Base-by-base conservation (phyloP, 1,140 invertebrate genomes). In the Plodia interpunctella region DNA sequence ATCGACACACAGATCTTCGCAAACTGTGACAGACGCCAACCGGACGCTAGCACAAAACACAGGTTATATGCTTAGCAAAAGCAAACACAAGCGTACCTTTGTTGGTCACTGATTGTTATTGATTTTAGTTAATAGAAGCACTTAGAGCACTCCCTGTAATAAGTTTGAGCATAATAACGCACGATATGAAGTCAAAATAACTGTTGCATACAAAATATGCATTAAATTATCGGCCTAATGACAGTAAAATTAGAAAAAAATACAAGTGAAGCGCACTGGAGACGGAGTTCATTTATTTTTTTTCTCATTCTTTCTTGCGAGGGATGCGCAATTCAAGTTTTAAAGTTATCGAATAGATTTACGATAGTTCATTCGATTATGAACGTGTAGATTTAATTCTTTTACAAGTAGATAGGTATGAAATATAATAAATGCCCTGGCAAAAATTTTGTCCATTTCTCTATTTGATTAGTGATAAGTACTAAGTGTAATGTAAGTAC, bases 31-130 rank as follows among this genome's bases (percentile, higher is more conserved):
- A 80, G 87, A 88, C 88, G 87, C 87, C 81, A 87, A 86, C 83
- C 84, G 88, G 88, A 90, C 88, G 88, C 88, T 78, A 87, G 77
- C 74, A 86, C 77, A 83, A 88, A 84, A 88, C 86, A 90, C 85
- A 90, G 87, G 88, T 90, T 90, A 90, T 85, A 82, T 75, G 76
- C 79, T 77, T 59, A 66, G 76, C 70, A 72, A 87, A 85, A 83
- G 78, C 83, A 86, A 90, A 87, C 85, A 87, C 78, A 80, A 90
- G 87, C 87, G 85, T 90, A 90, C 88, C 88, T 90, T 89, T 89
- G 84, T 86, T 87, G 74, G 75, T 78, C 78, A 81, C 74, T 75
- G 80, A 82, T 86, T 88, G 76, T 83, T 89, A 89, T 89, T 83
- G 87, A 89, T 89, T 89, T 89, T 89, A 88, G 74, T 83, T 78